Evolutionary conservation across 2,888 invertebrate species (phyloP).

Genomic region (Eubasilissa splendida): DNA sequence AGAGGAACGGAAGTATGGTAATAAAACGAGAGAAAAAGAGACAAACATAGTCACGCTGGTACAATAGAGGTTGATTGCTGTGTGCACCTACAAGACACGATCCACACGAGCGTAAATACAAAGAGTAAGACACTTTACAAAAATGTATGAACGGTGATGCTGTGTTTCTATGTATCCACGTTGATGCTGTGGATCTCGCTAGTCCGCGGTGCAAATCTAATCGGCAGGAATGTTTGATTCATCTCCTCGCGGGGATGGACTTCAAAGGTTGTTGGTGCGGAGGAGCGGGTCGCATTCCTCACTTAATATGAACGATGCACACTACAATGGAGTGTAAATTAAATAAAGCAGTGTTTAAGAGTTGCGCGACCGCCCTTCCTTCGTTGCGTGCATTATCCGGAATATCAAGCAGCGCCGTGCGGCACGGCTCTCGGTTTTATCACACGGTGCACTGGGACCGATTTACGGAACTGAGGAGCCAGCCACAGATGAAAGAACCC

Average conservation of each 20-base stretch:
- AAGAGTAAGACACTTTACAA: conserved; percentile 16
- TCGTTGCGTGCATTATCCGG: conserved; percentile 3
- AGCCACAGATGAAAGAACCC: neutral
- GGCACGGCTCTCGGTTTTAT: conserved; percentile 21
- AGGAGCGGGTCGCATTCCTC: conserved; percentile 34
- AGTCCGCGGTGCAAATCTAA: too few species aligned
- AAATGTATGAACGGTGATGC: neutral
- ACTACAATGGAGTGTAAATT: conserved; percentile 55
- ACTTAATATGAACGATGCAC: conserved; percentile 45
- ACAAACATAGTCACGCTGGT: conserved; percentile 33
- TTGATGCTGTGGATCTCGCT: too few species aligned
- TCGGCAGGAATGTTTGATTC: too few species aligned
- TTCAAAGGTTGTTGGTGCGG: conserved; percentile 27
- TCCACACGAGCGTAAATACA: neutral
- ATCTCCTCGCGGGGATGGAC: neutral
- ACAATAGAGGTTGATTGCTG: conserved; percentile 36
- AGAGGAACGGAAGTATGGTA: conserved; percentile 30
- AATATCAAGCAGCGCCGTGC: neutral
- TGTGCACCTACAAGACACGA: conserved; percentile 31
- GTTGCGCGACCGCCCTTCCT: conserved; percentile 38
- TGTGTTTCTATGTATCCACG: too few species aligned
- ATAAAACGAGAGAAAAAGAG: conserved; percentile 29
- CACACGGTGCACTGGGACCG: neutral
- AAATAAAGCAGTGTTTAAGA: conserved; percentile 51
- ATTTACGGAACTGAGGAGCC: neutral